Evolutionary conservation across 2,888 invertebrate genomes (phyloP).

Genomic region (Drosophila limbata): DNA sequence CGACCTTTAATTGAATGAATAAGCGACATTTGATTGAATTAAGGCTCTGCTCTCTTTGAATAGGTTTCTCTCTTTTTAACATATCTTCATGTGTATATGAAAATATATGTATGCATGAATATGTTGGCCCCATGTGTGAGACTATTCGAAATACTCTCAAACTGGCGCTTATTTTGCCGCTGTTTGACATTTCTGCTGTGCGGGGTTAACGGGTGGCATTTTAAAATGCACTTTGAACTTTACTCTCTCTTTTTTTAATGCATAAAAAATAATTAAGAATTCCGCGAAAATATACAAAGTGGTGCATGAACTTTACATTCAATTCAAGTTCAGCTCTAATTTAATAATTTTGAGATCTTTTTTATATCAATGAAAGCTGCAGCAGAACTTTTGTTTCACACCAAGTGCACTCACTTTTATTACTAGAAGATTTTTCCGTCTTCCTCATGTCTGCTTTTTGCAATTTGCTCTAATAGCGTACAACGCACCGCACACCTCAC

Average conservation of each 20-base stretch:
- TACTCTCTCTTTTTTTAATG: conserved; percentile 1
- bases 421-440: not conserved
- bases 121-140: not conserved
- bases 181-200: conserved; percentile 27
- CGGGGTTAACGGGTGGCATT: conserved; percentile 49
- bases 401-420: conserved; percentile 7
- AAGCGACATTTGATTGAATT: conserved; percentile 83
- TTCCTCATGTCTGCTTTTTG: not conserved
- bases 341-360: not conserved
- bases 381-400: not conserved
- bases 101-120: not conserved
- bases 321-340: not conserved
- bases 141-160: conserved; percentile 13
- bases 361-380: not conserved
- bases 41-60: conserved; percentile 47
- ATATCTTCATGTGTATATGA: conserved; percentile 6
- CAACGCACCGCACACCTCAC: not conserved
- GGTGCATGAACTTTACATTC: not conserved
- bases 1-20: conserved; percentile 84
- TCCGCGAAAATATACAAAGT: not conserved
- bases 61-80: conserved; percentile 21
- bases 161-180: conserved; percentile 55
- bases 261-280: not conserved
- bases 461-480: conserved; percentile 1
- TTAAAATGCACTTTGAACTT: conserved; percentile 69